phyloP scores from a whole-genome alignment of 2,888 invertebrate genomes.

The Troides helena region DNA sequence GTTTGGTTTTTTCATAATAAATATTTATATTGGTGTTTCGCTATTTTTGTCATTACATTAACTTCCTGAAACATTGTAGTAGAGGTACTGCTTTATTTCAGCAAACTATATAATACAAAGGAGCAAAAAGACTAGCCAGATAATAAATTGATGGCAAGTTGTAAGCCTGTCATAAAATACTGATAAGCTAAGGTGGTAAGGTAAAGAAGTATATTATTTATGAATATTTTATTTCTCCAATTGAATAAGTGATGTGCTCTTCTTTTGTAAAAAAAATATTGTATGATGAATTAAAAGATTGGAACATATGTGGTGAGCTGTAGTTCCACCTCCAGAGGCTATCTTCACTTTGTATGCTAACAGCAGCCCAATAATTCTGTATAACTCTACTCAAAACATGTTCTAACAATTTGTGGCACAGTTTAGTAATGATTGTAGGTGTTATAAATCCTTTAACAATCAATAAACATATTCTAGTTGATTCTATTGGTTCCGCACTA shows the following conservation, averaged over 20 bases:
- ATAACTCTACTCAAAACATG: slow-evolving; percentile 49
- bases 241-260: slow-evolving; percentile 47
- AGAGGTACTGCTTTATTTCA: no score
- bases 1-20: slow-evolving; percentile 37
- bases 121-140: no score
- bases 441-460: slow-evolving; percentile 62
- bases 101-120: no score
- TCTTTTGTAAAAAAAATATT: slow-evolving; percentile 57
- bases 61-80: no score
- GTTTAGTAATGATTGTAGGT: slow-evolving; percentile 43
- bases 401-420: slow-evolving; percentile 48
- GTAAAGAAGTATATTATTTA: slow-evolving; percentile 34
- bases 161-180: no score
- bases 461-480: slow-evolving; percentile 55
- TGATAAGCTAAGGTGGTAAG: no score
- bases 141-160: no score
- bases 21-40: slow-evolving; percentile 30
- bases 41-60: slow-evolving; percentile 5
- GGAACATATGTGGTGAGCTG: slow-evolving; percentile 56
- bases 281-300: slow-evolving; percentile 59
- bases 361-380: slow-evolving; percentile 57
- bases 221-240: slow-evolving; percentile 69
- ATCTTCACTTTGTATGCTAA: slow-evolving; percentile 66
- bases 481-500: slow-evolving; percentile 50
- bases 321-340: slow-evolving; percentile 59